Conservation (phyloP, 2,797 vertebrate species). For the Dermochelys coriacea region DNA sequence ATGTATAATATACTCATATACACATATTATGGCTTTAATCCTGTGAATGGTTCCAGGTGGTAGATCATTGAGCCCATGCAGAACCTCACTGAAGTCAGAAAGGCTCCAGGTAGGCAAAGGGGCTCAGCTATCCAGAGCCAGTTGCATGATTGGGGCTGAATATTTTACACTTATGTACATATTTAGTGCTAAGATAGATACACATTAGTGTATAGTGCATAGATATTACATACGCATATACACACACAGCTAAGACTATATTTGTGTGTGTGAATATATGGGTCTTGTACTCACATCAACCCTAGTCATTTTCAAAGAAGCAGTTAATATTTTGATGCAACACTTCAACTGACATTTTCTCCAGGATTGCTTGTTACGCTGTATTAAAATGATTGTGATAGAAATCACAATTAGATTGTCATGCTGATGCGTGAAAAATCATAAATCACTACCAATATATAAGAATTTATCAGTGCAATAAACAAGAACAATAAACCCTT, state of each 20-base stretch:
- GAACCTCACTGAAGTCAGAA: not conserved
- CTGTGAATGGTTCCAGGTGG: not conserved
- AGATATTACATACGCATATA: not conserved
- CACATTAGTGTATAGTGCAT: not conserved
- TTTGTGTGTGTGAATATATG: not conserved
- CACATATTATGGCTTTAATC: accelerated
- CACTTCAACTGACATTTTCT: not conserved
- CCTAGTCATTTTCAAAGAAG: not conserved
- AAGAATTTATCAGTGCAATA: not conserved
- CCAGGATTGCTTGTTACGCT: not conserved
- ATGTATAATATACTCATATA: not conserved
- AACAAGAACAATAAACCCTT: not conserved
- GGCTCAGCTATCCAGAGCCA: not conserved
- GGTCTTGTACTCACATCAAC: not conserved
- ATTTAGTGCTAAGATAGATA: not conserved
- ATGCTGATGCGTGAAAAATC: not conserved
- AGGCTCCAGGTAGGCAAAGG: too few relatives aligned
- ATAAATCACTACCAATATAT: not conserved
- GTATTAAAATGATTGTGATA: not conserved
- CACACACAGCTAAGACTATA: not conserved
- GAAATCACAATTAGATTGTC: not conserved
- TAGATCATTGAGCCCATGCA: not conserved
- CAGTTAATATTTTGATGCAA: not conserved
- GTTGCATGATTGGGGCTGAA: not conserved
- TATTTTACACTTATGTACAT: not conserved